A percentile compares a stretch with the other conserved stretches of the same genome.
phyloP scores from a whole-genome alignment of 2,797 vertebrate species.

The Sebastes nivosus region DNA sequence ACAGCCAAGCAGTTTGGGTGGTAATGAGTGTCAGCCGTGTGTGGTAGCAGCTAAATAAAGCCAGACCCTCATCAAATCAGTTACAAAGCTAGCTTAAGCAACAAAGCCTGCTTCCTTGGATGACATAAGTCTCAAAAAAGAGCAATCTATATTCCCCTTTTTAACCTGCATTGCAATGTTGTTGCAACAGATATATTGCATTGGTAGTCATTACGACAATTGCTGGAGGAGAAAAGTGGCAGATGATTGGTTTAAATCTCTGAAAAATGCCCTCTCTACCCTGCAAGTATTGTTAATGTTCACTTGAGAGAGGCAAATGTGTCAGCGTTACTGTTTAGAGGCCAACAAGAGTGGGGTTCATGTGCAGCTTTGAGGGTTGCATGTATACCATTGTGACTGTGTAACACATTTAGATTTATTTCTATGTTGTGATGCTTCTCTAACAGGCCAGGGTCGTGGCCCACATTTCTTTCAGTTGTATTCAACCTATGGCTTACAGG shows the following conservation, averaged over 20 bases:
- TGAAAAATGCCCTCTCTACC: not conserved
- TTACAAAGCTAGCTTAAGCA: not conserved
- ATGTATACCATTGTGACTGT: not conserved
- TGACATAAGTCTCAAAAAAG: not conserved
- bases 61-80: conserved; percentile 8
- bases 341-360: not conserved
- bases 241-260: not conserved
- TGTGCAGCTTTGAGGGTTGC: not conserved
- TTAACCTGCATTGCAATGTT: not conserved
- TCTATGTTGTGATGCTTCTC: not conserved
- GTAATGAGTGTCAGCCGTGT: conserved; percentile 34
- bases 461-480: not conserved
- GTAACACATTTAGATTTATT: not conserved
- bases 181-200: not conserved
- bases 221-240: not conserved
- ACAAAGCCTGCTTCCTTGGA: not conserved
- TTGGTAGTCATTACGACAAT: not conserved
- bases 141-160: not conserved
- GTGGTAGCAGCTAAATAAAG: conserved; percentile 47
- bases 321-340: not conserved
- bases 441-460: not conserved
- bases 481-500: not conserved
- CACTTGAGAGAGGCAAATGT: not conserved
- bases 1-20: conserved; percentile 18
- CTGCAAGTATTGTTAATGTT: not conserved